Evolutionary conservation across 2,113 vertebrate species (phyloP), one percentile per base, ranked within the genome.

Genomic region (Brachyhypopomus occidentalis): DNA sequence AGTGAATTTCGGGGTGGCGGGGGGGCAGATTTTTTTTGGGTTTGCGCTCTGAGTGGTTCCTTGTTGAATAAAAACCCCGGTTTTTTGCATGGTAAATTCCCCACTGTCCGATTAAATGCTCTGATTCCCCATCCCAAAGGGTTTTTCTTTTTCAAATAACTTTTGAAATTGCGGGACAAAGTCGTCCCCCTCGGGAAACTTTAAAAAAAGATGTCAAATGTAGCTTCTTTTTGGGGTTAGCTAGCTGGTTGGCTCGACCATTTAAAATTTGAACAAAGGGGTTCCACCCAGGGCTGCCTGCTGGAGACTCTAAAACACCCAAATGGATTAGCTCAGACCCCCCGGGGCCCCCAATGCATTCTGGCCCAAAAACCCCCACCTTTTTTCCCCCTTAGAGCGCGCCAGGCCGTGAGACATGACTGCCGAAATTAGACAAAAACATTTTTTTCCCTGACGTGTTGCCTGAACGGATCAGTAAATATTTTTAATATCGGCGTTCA

Each of bases 81-180:
- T 72, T 79, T 77, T 70, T 72, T 82, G 80, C 64, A 62, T 76
- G 83, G 84, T 82, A 87, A 79, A 84, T 85, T 88, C 85, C 83
- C 55, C 70, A 45, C 86, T 80, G 83, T 86, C 83, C 86, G 86
- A 85, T 88, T 84, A 88, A 69, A 75, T 63, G 27, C 81, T 83
- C 83, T 79, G 80, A 87, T 87, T 85, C 80, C 80, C 84, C 83
- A 89, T 88, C 86, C 84, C n/a, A n/a, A n/a, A 73, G 84, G 85
- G 84, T 87, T 87, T 87, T 85, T 88, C 85, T 87, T 84, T 85
- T 78, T 84, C 84, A 89, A 89, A 89, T 88, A 88, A 86, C 87
- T n/a, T 82, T 85, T 88, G 87, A 86, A 88, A 88, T 89, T 84
- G 85, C 87, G 86, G 86, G 87, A 87, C 83, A 55, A 83, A 82